Evolutionary conservation across 92 coral and sea anemone species (phyloP).

Genomic region (Epizoanthus stellaris): DNA sequence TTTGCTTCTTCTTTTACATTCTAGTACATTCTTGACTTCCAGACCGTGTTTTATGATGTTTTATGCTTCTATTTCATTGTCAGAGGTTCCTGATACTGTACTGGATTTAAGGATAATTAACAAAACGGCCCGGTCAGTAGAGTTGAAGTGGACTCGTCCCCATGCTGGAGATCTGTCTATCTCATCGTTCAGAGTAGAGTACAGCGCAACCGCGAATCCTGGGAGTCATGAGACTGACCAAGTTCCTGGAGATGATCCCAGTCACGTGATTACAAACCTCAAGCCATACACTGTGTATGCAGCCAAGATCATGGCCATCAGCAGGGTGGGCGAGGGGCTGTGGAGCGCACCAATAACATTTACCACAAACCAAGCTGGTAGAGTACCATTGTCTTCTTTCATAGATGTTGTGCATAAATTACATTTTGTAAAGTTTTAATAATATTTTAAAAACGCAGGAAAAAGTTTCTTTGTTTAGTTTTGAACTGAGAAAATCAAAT

Average conservation of each 20-base stretch:
- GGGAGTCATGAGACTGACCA: background rate
- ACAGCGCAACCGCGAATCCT: background rate
- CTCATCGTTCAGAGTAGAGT: background rate
- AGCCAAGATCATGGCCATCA: no score
- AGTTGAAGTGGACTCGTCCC: background rate
- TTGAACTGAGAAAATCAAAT: no score
- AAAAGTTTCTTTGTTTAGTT: no score
- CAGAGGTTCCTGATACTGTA: conserved; percentile 7
- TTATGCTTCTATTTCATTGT: background rate
- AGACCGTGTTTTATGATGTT: background rate
- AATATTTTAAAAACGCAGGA: no score
- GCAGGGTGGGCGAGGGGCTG: conserved; percentile 15
- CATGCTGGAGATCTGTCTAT: background rate
- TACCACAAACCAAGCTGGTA: conserved; percentile 38
- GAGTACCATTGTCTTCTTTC: background rate
- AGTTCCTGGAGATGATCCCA: background rate
- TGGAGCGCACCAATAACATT: conserved; percentile 29
- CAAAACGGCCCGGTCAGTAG: background rate
- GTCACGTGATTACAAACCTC: background rate
- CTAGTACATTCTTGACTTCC: no score
- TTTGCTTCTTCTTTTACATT: no score
- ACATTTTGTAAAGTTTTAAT: no score
- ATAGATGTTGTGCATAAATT: no score
- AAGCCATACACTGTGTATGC: no score
- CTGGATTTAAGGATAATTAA: background rate